These are phyloP conservation scores for Aphaenogaster ashmeadi DNA, from an alignment of 1,140 invertebrate genomes.

Conservation along the genomic window DNA sequence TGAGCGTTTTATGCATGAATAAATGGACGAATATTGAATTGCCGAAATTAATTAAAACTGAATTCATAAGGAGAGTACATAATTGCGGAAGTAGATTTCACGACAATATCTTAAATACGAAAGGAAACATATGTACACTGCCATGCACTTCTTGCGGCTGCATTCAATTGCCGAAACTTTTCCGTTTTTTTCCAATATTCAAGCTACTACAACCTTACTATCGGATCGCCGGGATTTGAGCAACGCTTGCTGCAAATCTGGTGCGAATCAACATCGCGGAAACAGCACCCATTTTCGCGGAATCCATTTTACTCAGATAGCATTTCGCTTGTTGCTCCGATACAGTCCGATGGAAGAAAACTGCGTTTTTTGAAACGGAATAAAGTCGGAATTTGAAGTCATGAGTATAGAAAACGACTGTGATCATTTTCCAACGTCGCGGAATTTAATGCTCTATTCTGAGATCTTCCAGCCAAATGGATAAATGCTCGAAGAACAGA, in stretches of 20 bases:
- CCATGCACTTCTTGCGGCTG: neutral
- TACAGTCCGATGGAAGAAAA: constrained; percentile 54
- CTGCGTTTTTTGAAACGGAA: constrained; percentile 38
- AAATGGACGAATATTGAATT: neutral
- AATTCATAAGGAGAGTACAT: constrained; percentile 4
- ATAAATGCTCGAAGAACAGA: neutral
- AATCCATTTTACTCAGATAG: constrained; percentile 58
- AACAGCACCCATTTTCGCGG: constrained; percentile 60
- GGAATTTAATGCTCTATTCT: neutral
- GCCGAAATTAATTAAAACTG: constrained; percentile 6
- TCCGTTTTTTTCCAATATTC: constrained; percentile 34
- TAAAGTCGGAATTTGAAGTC: constrained; percentile 12
- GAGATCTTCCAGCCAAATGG: neutral
- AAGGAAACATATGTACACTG: neutral
- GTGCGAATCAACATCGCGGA: constrained; percentile 40
- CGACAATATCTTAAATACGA: neutral
- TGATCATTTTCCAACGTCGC: neutral
- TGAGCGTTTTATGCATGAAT: neutral
- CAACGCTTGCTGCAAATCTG: constrained; percentile 2
- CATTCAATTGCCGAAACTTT: constrained; percentile 51
- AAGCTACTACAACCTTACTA: constrained; percentile 11
- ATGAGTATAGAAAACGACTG: neutral
- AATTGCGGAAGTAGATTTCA: neutral
- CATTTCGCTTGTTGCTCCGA: constrained; percentile 54
- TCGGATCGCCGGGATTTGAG: constrained; percentile 1